Evolutionary conservation across 2,113 vertebrate genomes (phyloP).

Genomic region (Chinchilla lanigera): DNA sequence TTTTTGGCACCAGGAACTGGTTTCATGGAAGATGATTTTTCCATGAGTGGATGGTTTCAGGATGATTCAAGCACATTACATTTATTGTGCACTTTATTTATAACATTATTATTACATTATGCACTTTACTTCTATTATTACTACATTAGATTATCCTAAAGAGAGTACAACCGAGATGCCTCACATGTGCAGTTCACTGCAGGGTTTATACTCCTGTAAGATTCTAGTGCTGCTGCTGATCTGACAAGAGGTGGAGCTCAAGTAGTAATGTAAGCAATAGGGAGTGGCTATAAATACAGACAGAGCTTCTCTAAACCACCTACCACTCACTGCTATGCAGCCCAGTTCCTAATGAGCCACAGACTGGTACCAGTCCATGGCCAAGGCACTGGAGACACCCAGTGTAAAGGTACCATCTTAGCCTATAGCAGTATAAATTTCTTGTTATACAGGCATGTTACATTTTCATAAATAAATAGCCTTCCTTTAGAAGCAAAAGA

Average conservation of each 20-base stretch:
- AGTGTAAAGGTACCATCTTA: background rate
- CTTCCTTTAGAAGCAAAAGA: background rate
- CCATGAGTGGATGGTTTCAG: background rate
- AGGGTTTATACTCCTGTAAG: background rate
- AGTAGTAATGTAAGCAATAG: background rate
- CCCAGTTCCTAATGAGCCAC: background rate
- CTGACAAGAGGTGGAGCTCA: background rate
- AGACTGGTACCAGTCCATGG: background rate
- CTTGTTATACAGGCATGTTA: background rate
- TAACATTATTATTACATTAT: background rate
- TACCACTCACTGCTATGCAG: background rate
- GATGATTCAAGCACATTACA: background rate
- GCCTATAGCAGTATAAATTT: background rate
- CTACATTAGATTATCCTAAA: background rate
- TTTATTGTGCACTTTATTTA: background rate
- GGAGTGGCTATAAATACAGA: background rate
- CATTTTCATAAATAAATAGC: constrained; percentile 46
- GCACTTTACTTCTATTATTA: background rate
- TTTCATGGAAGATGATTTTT: background rate
- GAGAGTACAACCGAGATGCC: background rate
- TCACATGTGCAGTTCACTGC: background rate
- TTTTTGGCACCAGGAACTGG: background rate
- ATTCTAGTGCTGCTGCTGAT: background rate
- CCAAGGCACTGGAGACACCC: background rate
- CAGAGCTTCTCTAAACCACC: background rate